phyloP scores from a whole-genome alignment of 1,140 invertebrate genomes.

The Drosophila albomicans region DNA sequence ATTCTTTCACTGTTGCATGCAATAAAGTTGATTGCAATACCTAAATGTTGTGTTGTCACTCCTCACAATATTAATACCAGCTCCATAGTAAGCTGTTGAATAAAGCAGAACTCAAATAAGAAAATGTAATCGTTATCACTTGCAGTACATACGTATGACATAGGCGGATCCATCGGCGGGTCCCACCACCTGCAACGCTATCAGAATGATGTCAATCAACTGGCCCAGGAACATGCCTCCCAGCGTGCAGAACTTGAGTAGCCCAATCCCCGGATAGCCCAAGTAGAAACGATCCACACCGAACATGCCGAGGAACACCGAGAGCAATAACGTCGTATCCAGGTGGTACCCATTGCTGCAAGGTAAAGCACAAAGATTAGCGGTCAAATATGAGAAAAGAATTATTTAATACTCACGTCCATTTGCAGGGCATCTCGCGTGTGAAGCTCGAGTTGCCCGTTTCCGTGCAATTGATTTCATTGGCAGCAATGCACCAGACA shows the following conservation, averaged over 20 bases:
- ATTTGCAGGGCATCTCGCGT: constrained; percentile 94
- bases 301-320: constrained; percentile 98
- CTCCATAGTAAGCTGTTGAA: constrained; percentile 96
- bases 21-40: constrained; percentile 85
- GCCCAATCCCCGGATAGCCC: constrained; percentile 97
- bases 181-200: constrained; percentile 95
- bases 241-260: constrained; percentile 97
- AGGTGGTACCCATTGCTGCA: constrained; percentile 96
- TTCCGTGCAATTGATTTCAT: constrained; percentile 93
- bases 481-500: constrained; percentile 92
- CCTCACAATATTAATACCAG: constrained; percentile 91
- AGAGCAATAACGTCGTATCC: constrained; percentile 95
- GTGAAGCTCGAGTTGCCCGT: constrained; percentile 92
- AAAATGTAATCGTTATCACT: neutral
- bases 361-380: constrained; percentile 45
- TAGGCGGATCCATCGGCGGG: constrained; percentile 99
- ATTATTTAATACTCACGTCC: constrained; percentile 91
- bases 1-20: constrained; percentile 88
- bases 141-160: constrained; percentile 75
- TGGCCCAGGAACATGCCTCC: constrained; percentile 99
- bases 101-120: neutral
- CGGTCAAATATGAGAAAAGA: neutral
- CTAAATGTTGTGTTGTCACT: constrained; percentile 95
- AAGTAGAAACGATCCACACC: constrained; percentile 98
- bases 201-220: constrained; percentile 97